Evolutionary conservation across 1,140 invertebrate species (phyloP).

Genomic region (Apis cerana): DNA sequence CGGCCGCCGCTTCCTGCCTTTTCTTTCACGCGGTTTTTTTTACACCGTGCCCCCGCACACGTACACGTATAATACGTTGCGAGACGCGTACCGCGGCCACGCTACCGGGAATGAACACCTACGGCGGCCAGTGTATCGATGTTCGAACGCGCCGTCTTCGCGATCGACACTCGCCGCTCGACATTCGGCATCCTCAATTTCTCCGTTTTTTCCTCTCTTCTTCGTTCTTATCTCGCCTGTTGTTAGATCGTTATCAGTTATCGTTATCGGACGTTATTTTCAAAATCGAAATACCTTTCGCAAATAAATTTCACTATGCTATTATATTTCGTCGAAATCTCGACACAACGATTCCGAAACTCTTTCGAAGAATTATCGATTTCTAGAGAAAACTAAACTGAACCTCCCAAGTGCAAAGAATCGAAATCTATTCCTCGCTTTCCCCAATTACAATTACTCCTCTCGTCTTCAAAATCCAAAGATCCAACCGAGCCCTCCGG

Average conservation of each 20-base stretch:
- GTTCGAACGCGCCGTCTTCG: slow-evolving; percentile 13
- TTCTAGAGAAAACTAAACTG: no score
- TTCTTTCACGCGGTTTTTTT: slow-evolving; percentile 39
- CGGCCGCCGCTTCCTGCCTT: slow-evolving; percentile 44
- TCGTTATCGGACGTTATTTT: no score
- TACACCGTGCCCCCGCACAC: background rate
- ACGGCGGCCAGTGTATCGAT: slow-evolving; percentile 23
- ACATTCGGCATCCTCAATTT: no score
- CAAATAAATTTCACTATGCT: no score
- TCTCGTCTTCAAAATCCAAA: background rate
- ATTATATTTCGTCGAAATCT: no score
- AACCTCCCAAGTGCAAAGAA: no score
- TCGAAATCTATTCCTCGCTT: no score
- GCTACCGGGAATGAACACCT: slow-evolving; percentile 32
- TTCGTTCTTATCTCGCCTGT: no score
- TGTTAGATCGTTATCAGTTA: no score
- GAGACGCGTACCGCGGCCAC: slow-evolving; percentile 8
- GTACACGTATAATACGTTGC: background rate
- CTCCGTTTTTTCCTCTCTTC: background rate
- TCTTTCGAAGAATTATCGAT: no score
- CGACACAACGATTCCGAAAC: no score
- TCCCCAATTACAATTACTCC: background rate
- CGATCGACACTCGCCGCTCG: background rate
- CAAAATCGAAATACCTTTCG: no score
- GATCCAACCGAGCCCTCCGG: background rate